Percentiles rank a stretch among this genome's conserved stretches.
Evolutionary conservation across 2,113 vertebrate species (phyloP).

Genomic region (Oryzias javanicus): DNA sequence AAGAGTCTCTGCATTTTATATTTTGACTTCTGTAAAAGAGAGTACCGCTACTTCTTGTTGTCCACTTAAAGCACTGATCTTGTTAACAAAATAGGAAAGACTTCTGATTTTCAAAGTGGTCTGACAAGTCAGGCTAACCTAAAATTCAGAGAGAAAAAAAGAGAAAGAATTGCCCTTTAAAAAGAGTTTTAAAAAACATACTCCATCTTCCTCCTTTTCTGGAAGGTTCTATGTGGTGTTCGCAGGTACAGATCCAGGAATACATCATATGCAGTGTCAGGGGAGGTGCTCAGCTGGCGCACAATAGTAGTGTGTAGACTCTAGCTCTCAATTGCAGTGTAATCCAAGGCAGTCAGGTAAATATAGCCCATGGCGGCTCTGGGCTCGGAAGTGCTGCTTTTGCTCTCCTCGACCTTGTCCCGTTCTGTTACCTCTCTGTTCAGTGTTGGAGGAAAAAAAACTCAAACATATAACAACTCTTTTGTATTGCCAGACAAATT

Average conservation of each 20-base stretch:
- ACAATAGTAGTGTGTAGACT: slow-evolving; percentile 35
- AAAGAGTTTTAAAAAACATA: slow-evolving; percentile 38
- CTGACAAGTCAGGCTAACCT: no score
- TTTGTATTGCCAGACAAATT: background rate
- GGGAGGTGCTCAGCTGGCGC: slow-evolving; percentile 43
- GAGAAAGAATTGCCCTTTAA: slow-evolving; percentile 33
- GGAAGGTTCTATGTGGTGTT: slow-evolving; percentile 31
- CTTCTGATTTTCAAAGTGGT: no score
- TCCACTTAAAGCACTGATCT: no score
- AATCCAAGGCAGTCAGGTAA: slow-evolving; percentile 67
- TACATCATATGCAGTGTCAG: slow-evolving; percentile 43
- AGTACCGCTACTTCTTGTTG: no score
- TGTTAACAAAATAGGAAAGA: no score
- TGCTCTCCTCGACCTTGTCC: slow-evolving; percentile 63
- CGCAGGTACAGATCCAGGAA: slow-evolving; percentile 33
- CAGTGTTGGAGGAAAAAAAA: slow-evolving; percentile 23
- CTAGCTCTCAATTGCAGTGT: slow-evolving; percentile 48
- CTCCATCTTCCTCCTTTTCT: slow-evolving; percentile 38
- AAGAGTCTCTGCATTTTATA: no score
- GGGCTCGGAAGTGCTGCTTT: slow-evolving; percentile 52
- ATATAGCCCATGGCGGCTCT: slow-evolving; percentile 62
- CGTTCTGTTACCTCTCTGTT: slow-evolving; percentile 43
- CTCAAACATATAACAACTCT: background rate
- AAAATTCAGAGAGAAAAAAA: background rate
- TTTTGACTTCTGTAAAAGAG: no score